phyloP scores from a whole-genome alignment of 1,140 invertebrate species.

The Radopholus similis region DNA sequence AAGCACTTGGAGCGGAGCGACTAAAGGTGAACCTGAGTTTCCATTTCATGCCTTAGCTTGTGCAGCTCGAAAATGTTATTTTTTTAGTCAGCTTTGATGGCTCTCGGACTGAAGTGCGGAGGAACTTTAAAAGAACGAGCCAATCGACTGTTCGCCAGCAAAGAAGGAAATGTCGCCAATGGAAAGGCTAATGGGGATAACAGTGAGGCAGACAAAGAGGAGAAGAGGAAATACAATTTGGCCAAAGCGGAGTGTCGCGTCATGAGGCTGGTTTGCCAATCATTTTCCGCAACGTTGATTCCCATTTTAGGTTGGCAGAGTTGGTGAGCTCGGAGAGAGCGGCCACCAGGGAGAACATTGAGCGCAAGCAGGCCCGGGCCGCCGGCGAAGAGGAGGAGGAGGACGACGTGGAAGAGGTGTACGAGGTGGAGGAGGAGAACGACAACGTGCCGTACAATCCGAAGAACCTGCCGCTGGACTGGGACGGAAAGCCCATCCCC shows the following conservation, averaged over 20 bases:
- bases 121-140: conserved; percentile 94
- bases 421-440: conserved; percentile 71
- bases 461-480: conserved; percentile 95
- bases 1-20: conserved; percentile 88
- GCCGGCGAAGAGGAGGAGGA: conserved; percentile 90
- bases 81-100: conserved; percentile 90
- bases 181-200: conserved; percentile 76
- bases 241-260: conserved; percentile 46
- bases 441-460: conserved; percentile 97
- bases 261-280: conserved; percentile 12
- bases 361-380: conserved; percentile 91
- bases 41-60: too few relatives aligned
- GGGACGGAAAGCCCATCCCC: conserved; percentile 99
- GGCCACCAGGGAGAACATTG: conserved; percentile 94
- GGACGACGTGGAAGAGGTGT: conserved; percentile 59
- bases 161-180: conserved; percentile 70
- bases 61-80: too few relatives aligned
- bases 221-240: conserved; percentile 63
- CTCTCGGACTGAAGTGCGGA: conserved; percentile 94
- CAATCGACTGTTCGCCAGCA: conserved; percentile 86
- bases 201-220: conserved; percentile 65
- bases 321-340: conserved; percentile 70
- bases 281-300: neutral
- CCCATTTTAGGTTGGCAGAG: conserved; percentile 44
- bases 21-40: too few relatives aligned